Conservation (phyloP, 2,113 vertebrate genomes). For the Actinemys pallida region DNA sequence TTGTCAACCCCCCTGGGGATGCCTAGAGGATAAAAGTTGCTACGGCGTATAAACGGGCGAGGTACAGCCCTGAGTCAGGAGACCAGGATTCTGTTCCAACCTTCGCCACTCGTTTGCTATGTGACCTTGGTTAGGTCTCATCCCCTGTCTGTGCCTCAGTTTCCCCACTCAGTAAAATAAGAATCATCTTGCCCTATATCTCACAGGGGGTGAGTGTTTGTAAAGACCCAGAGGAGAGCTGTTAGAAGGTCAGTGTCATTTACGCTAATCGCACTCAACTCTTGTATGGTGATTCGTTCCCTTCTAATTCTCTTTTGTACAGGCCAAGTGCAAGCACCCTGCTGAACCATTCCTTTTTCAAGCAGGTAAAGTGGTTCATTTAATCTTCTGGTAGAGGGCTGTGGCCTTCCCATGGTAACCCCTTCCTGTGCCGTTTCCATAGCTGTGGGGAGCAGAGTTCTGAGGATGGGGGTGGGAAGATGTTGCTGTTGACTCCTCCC, state of each 20-base stretch:
- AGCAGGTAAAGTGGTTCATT: constrained; percentile 86
- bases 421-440: neutral
- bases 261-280: neutral
- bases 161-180: neutral
- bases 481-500: neutral
- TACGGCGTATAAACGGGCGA: neutral
- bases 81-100: neutral
- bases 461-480: neutral
- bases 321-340: constrained; percentile 92
- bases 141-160: neutral
- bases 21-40: neutral
- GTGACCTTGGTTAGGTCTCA: neutral
- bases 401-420: neutral
- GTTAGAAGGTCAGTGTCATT: neutral
- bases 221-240: neutral
- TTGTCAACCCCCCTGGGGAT: neutral
- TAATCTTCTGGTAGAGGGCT: neutral
- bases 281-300: neutral
- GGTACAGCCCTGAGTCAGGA: neutral
- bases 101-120: neutral
- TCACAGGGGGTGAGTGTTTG: neutral
- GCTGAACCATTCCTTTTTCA: constrained; percentile 94
- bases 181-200: neutral
- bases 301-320: constrained; percentile 18
- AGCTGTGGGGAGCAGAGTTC: neutral